Evolutionary conservation across 1,140 invertebrate species (phyloP).

Genomic region (Samia ricini): DNA sequence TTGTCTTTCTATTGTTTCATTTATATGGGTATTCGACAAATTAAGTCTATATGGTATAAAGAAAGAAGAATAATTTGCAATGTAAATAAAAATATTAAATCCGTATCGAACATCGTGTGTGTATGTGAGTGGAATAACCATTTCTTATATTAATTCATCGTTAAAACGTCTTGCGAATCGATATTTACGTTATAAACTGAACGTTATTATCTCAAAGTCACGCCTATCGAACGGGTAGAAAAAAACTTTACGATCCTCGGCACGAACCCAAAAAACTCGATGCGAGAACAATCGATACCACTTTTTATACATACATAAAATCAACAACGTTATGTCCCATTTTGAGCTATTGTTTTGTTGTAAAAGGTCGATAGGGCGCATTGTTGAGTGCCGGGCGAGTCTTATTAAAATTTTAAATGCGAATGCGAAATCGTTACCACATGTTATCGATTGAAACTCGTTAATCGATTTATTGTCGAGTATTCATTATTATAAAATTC

Average conservation of each 20-base stretch:
- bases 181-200: not conserved
- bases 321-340: not conserved
- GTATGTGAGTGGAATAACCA: too few species aligned
- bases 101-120: not conserved
- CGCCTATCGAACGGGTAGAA: not conserved
- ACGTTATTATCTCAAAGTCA: not conserved
- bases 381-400: conserved; percentile 28
- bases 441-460: conserved; percentile 18
- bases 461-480: not conserved
- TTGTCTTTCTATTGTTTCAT: too few species aligned
- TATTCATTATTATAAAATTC: not conserved
- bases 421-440: conserved; percentile 39
- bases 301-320: conserved; percentile 1
- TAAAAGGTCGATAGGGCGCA: not conserved
- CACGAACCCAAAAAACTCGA: conserved; percentile 1
- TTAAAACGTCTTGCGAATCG: not conserved
- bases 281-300: not conserved
- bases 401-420: conserved; percentile 58
- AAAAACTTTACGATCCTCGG: not conserved
- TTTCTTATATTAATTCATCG: not conserved
- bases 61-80: too few species aligned
- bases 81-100: not conserved
- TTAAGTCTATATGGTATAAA: too few species aligned
- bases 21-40: too few species aligned
- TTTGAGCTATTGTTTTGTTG: not conserved